A percentile compares a stretch with the other conserved stretches of the same genome.
Conservation (phyloP, 2,113 vertebrate species). For the Tragelaphus strepsiceros region DNA sequence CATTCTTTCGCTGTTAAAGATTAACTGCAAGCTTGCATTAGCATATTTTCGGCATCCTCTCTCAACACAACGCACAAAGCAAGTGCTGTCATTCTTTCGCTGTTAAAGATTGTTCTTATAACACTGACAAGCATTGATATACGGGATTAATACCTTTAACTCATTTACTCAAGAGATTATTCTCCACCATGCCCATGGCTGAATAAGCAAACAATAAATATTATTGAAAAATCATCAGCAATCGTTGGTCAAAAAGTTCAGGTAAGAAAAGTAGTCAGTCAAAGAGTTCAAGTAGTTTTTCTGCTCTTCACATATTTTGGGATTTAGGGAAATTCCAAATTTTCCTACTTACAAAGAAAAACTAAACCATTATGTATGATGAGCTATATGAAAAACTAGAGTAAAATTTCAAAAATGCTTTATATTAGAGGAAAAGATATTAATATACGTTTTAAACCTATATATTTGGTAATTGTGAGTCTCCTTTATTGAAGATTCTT, state of each 20-base stretch:
- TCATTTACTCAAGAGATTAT: conserved; percentile 22
- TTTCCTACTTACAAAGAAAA: background rate
- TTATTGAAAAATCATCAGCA: background rate
- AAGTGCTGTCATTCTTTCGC: background rate
- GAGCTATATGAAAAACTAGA: background rate
- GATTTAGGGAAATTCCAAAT: background rate
- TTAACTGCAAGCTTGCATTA: conserved; percentile 39
- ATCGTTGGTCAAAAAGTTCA: background rate
- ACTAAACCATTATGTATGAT: background rate
- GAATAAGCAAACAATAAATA: conserved; percentile 39
- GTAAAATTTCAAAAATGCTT: background rate
- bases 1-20: background rate
- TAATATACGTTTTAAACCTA: background rate
- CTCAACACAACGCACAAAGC: background rate
- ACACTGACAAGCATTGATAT: conserved; percentile 4
- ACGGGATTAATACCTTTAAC: conserved; percentile 13
- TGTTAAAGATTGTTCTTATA: conserved; percentile 6
- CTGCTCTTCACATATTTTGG: background rate
- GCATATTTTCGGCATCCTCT: conserved; percentile 30
- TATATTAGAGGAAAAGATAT: background rate
- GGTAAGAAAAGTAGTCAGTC: background rate
- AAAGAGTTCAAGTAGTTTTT: background rate
- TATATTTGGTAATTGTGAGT: background rate
- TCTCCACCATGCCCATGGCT: background rate
- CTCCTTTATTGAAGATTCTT: background rate